Evolutionary conservation across 92 coral and sea anemone genomes (phyloP), one percentile per base, ranked within the genome.

Genomic region (Heteractis magnifica): DNA sequence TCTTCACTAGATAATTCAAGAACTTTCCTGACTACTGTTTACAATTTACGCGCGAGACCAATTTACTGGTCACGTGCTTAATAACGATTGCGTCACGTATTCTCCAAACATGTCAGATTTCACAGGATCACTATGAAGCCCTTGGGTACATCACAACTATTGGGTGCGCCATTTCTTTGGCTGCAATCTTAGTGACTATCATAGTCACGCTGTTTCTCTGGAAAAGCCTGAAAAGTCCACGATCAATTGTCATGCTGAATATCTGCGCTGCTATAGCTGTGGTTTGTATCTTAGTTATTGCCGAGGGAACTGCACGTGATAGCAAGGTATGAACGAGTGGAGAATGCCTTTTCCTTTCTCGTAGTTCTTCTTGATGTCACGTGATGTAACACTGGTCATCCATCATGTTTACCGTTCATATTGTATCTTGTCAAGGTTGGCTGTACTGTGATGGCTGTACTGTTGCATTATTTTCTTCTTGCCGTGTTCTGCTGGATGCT

Each of bases 401-500:
- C 44, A 34, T 34, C 44, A 34, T 34, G 44, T 34, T 34, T 34
- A 34, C 44, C 44, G 44, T 34, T 34, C 44, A 34, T 34, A 34
- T 34, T 34, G 44, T 34, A 34, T 34, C 44, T 34, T 34, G 44
- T 34, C 48, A 70, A 95, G 98, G 90, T 56, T 74, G 91, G 88
- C n/a, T 95, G 98, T 80, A 88, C 91, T 6, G 92, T 88, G 21
- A 65, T 93, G 73, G 98, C 97, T 5, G 91, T 81, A 20, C 80
- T 95, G 26, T 82, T 95, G 15, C 98, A 93, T 48, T 95, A 89
- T 77, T 91, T 91, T 80, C 80, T 95, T 10, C 88, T 95, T 59
- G 91, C 98, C 26, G 70, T 95, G 85, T 95, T 95, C 81, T 86
- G 91, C 15, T 95, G 98, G 98, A 93, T 95, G 97, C 71, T 95